Base-by-base conservation (phyloP, 2,888 invertebrate species). In the Atrina japonica region DNA sequence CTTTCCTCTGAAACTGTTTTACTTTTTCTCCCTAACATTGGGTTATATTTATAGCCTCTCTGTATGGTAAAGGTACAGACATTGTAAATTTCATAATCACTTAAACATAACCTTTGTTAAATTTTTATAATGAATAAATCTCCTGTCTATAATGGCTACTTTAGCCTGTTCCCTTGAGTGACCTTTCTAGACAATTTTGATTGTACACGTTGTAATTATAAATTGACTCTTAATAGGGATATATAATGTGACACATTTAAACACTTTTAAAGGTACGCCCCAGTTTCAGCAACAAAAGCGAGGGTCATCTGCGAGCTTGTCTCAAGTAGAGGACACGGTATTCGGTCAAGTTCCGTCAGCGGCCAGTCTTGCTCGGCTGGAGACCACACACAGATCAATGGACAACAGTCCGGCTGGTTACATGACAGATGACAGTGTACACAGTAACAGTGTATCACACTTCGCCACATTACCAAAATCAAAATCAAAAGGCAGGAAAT, bases 271-370 rank as follows among this genome's bases (percentile, higher is more conserved):
- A 71, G 71, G 61, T 27, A 71, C 56, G 30, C 71, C 71, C 3
- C 61, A 61, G 30, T 66, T 61, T 23, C 82, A 80, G 1, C 79
- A 80, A 30, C 77, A 78, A 49, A 85, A 84, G 59, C 84, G 86
- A 61, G 88, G 88, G 27, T 89, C 89, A 0, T 84, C 89, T 3
- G 88, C 87, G 29, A 88, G 88, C 70, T 76, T 89, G 58, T 88
- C 89, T 1, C 84, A 87, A 61, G 80, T 89, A 25, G 89, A 89
- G 69, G 84, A 84, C 67, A 75, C 83, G 7, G 83, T 84, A 83
- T 82, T 80, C 59, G 70, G 81, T 29, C 70, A 78, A 18, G 70
- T 71, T 1, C 80, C 76, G 3, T 88, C 88, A 1, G 69, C 81
- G 23, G 76, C 81, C 49, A 87, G 86, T 60, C 71, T 87, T 40